Conservation (phyloP, 2,888 invertebrate genomes). For the Cephalotes varians region DNA sequence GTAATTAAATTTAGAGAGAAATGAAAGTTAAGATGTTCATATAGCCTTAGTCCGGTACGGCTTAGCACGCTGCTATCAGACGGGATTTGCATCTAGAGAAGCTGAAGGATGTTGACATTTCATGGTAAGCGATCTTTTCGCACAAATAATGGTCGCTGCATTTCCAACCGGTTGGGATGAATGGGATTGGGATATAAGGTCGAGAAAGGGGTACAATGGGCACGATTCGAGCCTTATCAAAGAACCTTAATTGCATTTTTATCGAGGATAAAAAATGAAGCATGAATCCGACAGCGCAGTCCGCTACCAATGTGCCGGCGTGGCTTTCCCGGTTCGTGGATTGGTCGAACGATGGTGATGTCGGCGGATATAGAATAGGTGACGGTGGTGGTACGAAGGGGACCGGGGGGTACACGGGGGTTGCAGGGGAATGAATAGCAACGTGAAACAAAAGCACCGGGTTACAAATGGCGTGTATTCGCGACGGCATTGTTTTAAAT, state of each 20-base stretch:
- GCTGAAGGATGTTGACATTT: slow-evolving; percentile 48
- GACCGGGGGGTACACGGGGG: slow-evolving; percentile 67
- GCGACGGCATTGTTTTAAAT: slow-evolving; percentile 85
- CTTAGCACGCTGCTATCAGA: neutral
- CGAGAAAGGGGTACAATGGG: slow-evolving; percentile 60
- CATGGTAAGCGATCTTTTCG: slow-evolving; percentile 57
- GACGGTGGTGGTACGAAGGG: slow-evolving; percentile 54
- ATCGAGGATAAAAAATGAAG: slow-evolving; percentile 82
- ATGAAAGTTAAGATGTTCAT: neutral
- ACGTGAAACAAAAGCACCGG: slow-evolving; percentile 84
- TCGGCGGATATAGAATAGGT: slow-evolving; percentile 69
- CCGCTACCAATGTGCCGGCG: slow-evolving; percentile 71
- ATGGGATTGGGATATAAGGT: slow-evolving; percentile 59
- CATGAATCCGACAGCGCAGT: slow-evolving; percentile 72
- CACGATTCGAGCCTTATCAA: slow-evolving; percentile 79
- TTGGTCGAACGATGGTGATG: slow-evolving; percentile 72
- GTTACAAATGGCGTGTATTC: slow-evolving; percentile 85
- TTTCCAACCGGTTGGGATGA: slow-evolving; percentile 59
- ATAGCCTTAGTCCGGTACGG: neutral
- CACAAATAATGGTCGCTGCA: slow-evolving; percentile 65
- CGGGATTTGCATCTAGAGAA: slow-evolving; percentile 20
- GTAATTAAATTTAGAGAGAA: neutral
- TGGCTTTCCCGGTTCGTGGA: slow-evolving; percentile 62
- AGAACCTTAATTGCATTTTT: slow-evolving; percentile 83
- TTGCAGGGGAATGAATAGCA: slow-evolving; percentile 82